A percentile compares a stretch with the other conserved stretches of the same genome.
These are phyloP conservation scores for Xiphias gladius DNA, from an alignment of 2,113 vertebrate genomes.

Conservation along the genomic window DNA sequence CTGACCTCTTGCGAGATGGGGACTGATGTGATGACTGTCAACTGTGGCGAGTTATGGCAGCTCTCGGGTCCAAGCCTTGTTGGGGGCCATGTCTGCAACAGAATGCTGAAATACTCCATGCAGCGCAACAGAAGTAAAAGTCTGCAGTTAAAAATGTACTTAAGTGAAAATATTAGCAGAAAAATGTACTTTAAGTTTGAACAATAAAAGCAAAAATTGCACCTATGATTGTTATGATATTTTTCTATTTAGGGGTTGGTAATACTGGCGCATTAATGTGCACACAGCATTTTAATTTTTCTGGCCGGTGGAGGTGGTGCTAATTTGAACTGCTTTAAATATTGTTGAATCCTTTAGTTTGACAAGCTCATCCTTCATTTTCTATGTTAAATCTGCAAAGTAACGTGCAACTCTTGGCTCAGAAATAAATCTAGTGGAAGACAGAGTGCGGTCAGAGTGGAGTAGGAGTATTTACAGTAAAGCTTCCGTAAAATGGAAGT, in stretches of 20 bases:
- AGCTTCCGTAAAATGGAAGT: no score
- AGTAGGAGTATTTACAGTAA: neutral
- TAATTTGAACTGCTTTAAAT: neutral
- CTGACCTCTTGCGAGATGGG: conserved; percentile 66
- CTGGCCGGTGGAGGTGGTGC: neutral
- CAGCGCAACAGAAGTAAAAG: neutral
- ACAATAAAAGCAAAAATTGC: no score
- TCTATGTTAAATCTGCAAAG: neutral
- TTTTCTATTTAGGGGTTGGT: neutral
- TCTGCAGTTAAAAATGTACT: no score
- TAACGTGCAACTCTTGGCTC: neutral
- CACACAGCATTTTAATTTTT: neutral
- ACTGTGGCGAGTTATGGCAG: conserved; percentile 17
- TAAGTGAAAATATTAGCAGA: neutral
- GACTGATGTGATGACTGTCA: conserved; percentile 48
- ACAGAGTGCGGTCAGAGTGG: neutral
- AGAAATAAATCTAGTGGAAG: neutral
- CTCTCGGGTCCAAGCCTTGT: neutral
- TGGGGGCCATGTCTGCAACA: neutral
- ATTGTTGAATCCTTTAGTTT: neutral
- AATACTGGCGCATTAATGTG: neutral
- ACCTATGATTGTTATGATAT: neutral
- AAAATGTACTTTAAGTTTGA: no score
- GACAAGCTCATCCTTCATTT: neutral
- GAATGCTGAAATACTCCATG: neutral